Base-by-base conservation (phyloP, 2,113 vertebrate species). In the Willisornis vidua region DNA sequence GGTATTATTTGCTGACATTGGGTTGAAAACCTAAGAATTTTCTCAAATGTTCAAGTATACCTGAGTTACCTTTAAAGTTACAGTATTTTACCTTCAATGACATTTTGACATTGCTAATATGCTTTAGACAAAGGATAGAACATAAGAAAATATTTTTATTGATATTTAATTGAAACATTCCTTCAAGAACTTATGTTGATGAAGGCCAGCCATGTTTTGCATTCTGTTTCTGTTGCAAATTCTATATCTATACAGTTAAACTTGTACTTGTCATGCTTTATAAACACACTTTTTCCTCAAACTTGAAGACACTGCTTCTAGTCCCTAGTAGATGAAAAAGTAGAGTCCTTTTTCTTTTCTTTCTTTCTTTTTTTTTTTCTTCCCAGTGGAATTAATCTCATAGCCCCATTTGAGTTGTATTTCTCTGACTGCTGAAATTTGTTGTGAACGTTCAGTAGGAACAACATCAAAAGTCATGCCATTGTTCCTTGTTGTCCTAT, bases 101-200 rank as follows among this genome's bases (percentile, higher is more conserved):
- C 48, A 83, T 91, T 93, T 91, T 90, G 55, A 86, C n/a, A 54
- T 37, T 58, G 12, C 3, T 91, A 71, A 85, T 79, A 57, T 24
- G 14, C 31, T 76, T 90, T 66, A 3, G 3, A 35, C 59, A 88
- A 96, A 90, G 41, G 35, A 9, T 7, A 79, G 90, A 85, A 62
- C 31, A 49, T 25, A 66, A 67, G 35, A 78, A 95, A 79, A 66
- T 85, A 0, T 75, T 90, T 93, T 85, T 49, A 88, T 66, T 93
- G 28, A 46, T 90, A 85, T 79, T 85, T 72, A 68, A 74, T 72
- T 82, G 39, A 87, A 91, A 58, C 7, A 72, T 76, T 83, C 41
- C 24, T 83, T 28, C 16, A 74, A 37, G 49, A 72, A 68, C 25
- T 58, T 68, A 51, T 89, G 7, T 37, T 78, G 39, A 74, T 2